Evolutionary conservation across 2,888 invertebrate species (phyloP).

Genomic region (Drosophila pseudotakahashii): DNA sequence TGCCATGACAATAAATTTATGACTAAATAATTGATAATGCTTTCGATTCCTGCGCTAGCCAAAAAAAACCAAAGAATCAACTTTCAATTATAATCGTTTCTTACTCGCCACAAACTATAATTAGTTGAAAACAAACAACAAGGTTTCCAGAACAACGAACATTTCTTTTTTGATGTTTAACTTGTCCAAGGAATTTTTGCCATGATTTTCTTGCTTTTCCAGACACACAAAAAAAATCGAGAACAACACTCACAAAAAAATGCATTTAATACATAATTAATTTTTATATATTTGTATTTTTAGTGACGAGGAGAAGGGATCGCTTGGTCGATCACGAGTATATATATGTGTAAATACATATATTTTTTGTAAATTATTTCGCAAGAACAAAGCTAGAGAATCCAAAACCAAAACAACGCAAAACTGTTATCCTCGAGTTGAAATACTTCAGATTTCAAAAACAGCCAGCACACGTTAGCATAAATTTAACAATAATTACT

Average conservation of each 20-base stretch:
- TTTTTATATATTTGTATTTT: conserved; percentile 77
- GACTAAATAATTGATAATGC: conserved; percentile 67
- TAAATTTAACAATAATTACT: conserved; percentile 70
- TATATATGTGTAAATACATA: conserved; percentile 50
- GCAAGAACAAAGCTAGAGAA: conserved; percentile 72
- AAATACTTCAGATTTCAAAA: conserved; percentile 35
- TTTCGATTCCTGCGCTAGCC: conserved; percentile 54
- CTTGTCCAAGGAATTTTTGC: conserved; percentile 34
- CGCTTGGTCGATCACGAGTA: conserved; percentile 37
- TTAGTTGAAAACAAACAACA: conserved; percentile 50
- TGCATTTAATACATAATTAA: conserved; percentile 79
- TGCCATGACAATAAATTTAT: conserved; percentile 79
- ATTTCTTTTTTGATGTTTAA: conserved; percentile 61
- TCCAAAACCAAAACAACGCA: conserved; percentile 59
- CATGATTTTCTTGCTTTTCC: conserved; percentile 70
- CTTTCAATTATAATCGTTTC: conserved; percentile 52
- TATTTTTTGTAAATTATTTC: conserved; percentile 76
- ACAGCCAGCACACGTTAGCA: conserved; percentile 70
- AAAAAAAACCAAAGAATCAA: conserved; percentile 20
- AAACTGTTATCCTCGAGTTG: conserved; percentile 63
- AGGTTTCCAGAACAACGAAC: conserved; percentile 79
- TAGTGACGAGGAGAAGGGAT: conserved; percentile 19
- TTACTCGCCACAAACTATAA: conserved; percentile 32
- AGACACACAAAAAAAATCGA: conserved; percentile 36
- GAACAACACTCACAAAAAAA: conserved; percentile 51